Conservation (phyloP, 2,113 vertebrate genomes). For the Gnathonemus echidnorhynchus region DNA sequence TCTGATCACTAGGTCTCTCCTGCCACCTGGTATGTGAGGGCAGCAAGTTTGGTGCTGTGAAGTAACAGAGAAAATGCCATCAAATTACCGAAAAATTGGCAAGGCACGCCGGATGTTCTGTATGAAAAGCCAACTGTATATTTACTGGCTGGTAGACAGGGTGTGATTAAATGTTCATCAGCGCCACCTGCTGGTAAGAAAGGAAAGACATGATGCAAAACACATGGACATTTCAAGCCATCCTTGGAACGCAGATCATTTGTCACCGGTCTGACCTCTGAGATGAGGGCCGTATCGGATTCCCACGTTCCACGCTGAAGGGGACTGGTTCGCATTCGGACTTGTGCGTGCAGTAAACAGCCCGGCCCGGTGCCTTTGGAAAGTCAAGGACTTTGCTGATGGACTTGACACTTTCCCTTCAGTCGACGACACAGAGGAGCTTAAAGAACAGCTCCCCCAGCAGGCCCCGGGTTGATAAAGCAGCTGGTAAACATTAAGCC, state of each 20-base stretch:
- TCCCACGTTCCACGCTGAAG: background rate
- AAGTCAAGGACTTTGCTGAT: background rate
- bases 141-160: background rate
- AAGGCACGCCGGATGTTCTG: background rate
- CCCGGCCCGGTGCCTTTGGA: background rate
- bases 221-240: background rate
- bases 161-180: background rate
- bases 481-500: background rate
- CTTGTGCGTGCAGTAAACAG: background rate
- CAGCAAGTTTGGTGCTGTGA: background rate
- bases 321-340: background rate
- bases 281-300: background rate
- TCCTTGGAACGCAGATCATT: background rate
- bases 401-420: background rate
- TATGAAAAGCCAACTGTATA: background rate
- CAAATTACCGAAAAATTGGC: background rate
- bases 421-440: background rate
- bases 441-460: background rate
- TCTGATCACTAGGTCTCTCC: background rate
- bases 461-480: background rate
- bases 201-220: background rate
- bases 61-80: background rate
- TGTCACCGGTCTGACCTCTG: background rate
- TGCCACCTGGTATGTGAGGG: background rate
- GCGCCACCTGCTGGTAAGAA: background rate